Percentiles rank a stretch among this genome's conserved stretches.
Evolutionary conservation across 2,113 vertebrate species (phyloP).

Genomic region (Rhipidura dahli): DNA sequence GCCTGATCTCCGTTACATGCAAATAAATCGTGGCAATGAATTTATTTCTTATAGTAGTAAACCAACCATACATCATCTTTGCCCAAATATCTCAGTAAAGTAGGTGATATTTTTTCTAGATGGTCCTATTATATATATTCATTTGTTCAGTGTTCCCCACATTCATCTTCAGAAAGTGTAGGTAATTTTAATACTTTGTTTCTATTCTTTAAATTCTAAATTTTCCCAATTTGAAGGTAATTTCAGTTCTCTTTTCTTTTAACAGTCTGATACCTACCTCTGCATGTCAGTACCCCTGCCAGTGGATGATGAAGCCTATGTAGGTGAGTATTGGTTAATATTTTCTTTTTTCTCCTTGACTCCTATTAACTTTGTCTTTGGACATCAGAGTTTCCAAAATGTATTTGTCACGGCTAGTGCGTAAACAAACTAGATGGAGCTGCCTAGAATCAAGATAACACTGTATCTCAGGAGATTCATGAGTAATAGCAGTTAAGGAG

Average conservation of each 20-base stretch:
- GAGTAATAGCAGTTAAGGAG: constrained; percentile 42
- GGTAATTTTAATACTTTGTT: background rate
- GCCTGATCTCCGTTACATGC: background rate
- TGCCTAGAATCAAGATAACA: constrained; percentile 49
- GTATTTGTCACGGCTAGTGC: constrained; percentile 55
- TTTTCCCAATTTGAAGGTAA: background rate
- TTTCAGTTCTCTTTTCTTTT: constrained; percentile 42
- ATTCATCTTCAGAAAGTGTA: background rate
- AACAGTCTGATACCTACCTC: constrained; percentile 93
- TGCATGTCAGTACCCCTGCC: constrained; percentile 87
- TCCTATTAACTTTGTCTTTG: constrained; percentile 32
- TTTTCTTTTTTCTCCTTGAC: constrained; percentile 1
- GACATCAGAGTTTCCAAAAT: constrained; percentile 37
- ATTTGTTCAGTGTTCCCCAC: background rate
- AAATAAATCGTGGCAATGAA: background rate
- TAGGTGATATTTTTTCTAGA: background rate
- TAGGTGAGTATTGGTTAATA: constrained; percentile 81
- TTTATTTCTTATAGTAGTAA: background rate
- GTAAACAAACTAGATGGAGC: constrained; percentile 33
- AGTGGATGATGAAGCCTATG: constrained; percentile 80
- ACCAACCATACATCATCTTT: background rate
- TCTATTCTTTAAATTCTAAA: background rate
- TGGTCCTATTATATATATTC: background rate
- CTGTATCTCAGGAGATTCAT: constrained; percentile 37
- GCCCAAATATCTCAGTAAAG: background rate